phyloP scores from a whole-genome alignment of 1,140 invertebrate species.

The Aleiodes sp. region DNA sequence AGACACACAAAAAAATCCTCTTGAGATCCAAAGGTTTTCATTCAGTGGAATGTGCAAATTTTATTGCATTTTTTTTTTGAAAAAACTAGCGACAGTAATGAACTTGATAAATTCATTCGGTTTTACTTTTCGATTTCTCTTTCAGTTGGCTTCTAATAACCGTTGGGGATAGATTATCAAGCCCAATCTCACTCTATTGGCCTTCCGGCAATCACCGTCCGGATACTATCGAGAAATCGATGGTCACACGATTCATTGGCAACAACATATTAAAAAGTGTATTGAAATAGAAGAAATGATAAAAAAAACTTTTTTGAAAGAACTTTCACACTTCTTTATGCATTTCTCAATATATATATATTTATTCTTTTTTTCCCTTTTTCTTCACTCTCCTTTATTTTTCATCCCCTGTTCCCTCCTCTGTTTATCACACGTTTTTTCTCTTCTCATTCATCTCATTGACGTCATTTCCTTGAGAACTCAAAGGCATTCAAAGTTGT shows the following conservation, averaged over 20 bases:
- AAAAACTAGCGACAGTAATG: too few species aligned
- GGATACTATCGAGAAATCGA: constrained; percentile 22
- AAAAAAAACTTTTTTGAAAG: too few species aligned
- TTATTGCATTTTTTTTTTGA: too few species aligned
- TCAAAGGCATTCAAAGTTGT: not conserved
- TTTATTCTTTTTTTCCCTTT: too few species aligned
- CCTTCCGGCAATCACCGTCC: constrained; percentile 23
- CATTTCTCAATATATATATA: not conserved
- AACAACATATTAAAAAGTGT: constrained; percentile 19
- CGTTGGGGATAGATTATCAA: too few species aligned
- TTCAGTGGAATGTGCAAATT: too few species aligned
- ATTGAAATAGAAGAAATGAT: too few species aligned
- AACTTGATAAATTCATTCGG: not conserved
- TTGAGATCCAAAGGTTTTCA: too few species aligned
- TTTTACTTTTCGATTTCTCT: constrained; percentile 16
- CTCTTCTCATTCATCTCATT: constrained; percentile 1
- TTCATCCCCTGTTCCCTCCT: too few species aligned
- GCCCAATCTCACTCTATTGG: not conserved
- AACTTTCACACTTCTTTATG: not conserved
- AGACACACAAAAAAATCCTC: too few species aligned
- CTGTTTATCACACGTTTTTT: not conserved
- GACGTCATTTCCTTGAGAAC: not conserved
- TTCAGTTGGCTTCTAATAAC: not conserved
- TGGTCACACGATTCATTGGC: constrained; percentile 17
- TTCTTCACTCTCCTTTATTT: not conserved